phyloP scores from a whole-genome alignment of 92 coral and sea anemone genomes.

The Virgularia gustaviana region DNA sequence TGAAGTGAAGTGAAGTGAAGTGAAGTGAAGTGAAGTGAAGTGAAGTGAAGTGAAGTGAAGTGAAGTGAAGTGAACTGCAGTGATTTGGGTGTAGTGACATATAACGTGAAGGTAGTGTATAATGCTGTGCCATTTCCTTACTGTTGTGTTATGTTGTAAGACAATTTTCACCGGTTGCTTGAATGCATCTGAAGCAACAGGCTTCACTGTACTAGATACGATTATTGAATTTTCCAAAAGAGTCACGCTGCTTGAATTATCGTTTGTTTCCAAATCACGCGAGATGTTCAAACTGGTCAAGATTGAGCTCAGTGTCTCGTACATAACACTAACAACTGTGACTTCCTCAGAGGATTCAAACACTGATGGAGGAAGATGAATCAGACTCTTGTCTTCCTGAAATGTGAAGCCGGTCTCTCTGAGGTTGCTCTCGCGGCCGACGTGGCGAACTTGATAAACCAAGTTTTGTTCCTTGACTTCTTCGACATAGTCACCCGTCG shows the following conservation, averaged over 20 bases:
- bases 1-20: too few species aligned
- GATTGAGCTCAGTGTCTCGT: conserved; percentile 44
- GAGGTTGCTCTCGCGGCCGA: background rate
- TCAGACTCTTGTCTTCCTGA: conserved; percentile 15
- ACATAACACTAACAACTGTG: conserved; percentile 46
- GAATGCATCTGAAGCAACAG: conserved; percentile 46
- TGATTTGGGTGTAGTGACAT: too few species aligned
- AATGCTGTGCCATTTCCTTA: too few species aligned
- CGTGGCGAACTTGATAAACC: conserved; percentile 29
- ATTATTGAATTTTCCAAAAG: conserved; percentile 61
- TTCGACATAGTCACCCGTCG: background rate
- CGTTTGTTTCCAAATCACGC: background rate
- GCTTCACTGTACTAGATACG: conserved; percentile 70
- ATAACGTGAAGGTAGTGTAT: background rate
- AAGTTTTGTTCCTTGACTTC: conserved; percentile 4
- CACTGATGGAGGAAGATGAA: conserved; percentile 6
- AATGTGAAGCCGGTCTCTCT: background rate
- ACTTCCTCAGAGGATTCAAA: conserved; percentile 25
- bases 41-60: too few species aligned
- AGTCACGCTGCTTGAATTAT: background rate
- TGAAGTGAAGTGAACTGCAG: too few species aligned
- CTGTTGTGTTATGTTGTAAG: conserved; percentile 54
- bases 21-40: too few species aligned
- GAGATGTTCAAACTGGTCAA: conserved; percentile 7
- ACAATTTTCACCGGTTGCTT: conserved; percentile 64